phyloP scores from a whole-genome alignment of 2,888 invertebrate genomes.

The Agrochola litura region DNA sequence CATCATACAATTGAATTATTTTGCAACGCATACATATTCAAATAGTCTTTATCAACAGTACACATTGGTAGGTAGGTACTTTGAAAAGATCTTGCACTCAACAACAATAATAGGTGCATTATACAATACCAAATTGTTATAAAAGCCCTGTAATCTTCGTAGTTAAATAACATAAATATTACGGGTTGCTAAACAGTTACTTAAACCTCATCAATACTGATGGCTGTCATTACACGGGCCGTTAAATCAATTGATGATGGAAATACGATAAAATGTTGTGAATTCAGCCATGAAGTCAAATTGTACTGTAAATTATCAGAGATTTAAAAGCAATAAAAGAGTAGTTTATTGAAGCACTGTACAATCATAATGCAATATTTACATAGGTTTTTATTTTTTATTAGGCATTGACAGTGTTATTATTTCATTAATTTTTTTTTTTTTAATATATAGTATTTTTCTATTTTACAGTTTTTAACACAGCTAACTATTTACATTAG shows the following conservation, averaged over 20 bases:
- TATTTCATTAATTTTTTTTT: background rate
- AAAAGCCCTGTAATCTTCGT: background rate
- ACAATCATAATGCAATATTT: background rate
- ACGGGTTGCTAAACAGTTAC: background rate
- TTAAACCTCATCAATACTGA: conserved; percentile 15
- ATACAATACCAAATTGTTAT: background rate
- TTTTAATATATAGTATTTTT: no score
- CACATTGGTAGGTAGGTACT: background rate
- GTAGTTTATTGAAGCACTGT: background rate
- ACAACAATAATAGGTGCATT: background rate
- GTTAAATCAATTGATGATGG: conserved; percentile 39
- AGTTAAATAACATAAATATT: conserved; percentile 1
- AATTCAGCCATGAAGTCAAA: conserved; percentile 31
- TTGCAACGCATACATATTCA: no score
- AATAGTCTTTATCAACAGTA: background rate
- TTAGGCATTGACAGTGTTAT: no score
- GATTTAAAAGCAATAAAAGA: conserved; percentile 18
- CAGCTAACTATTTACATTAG: no score
- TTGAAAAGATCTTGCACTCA: background rate
- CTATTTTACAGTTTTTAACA: no score
- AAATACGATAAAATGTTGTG: conserved; percentile 37
- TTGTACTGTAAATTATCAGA: conserved; percentile 29
- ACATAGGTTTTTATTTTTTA: no score
- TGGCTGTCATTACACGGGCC: conserved; percentile 10
- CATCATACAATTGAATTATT: background rate